A percentile compares a stretch with the other conserved stretches of the same genome.
These are phyloP conservation scores for Actinopyga echinites DNA, from an alignment of 53 echinoderm and acorn worm species.

Conservation along the genomic window DNA sequence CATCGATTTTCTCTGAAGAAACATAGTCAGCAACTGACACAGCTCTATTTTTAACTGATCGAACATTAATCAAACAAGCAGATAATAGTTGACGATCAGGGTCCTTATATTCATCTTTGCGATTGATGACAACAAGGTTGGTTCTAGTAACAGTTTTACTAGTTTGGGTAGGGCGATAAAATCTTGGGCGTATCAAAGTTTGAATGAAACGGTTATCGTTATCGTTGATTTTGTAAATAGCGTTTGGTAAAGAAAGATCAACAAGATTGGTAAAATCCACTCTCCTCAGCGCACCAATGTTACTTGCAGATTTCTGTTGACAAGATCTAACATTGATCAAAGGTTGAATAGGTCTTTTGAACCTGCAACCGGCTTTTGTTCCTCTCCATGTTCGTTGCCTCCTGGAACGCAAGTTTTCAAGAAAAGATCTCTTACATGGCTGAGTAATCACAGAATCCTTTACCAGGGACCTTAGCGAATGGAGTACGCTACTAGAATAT, in stretches of 20 bases:
- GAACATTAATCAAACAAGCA: constrained; percentile 9
- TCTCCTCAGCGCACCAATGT: too few species aligned
- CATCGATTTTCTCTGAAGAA: background rate
- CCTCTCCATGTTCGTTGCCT: constrained; percentile 7
- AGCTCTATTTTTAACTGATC: constrained; percentile 40
- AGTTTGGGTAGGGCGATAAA: background rate
- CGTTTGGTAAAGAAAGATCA: background rate
- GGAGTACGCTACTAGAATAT: background rate
- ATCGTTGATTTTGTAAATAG: background rate
- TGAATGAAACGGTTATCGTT: background rate
- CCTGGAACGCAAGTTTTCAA: background rate
- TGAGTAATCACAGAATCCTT: background rate
- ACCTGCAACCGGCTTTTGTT: constrained; percentile 5
- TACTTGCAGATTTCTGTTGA: too few species aligned
- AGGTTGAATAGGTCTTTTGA: constrained; percentile 1
- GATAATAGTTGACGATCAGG: background rate
- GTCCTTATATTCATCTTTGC: background rate
- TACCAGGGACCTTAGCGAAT: background rate
- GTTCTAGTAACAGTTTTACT: background rate
- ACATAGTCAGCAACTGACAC: constrained; percentile 15
- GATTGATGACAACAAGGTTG: background rate
- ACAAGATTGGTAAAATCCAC: background rate
- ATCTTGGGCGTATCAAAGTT: background rate
- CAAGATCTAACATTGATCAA: background rate
- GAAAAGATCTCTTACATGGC: background rate